These are phyloP conservation scores for Slavum lentiscoides DNA, from an alignment of 2,888 invertebrate genomes.

Conservation along the genomic window DNA sequence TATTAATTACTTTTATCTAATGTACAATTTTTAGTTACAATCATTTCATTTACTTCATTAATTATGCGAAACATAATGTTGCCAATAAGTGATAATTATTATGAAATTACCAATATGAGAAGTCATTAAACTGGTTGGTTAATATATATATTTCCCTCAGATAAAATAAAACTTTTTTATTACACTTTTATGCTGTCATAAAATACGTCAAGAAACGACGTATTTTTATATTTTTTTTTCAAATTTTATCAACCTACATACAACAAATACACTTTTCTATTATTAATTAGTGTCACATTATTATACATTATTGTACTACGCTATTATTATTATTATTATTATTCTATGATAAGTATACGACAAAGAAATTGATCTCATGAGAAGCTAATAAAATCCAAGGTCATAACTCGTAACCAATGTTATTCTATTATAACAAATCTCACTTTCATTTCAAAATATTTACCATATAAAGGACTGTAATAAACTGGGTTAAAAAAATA, in stretches of 20 bases:
- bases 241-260: neutral
- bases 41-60: neutral
- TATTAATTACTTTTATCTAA: neutral
- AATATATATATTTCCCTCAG: neutral
- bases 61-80: neutral
- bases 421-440: too few species aligned
- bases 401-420: too few species aligned
- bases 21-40: neutral
- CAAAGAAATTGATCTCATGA: too few species aligned
- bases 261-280: neutral
- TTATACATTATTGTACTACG: too few species aligned
- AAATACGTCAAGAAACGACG: neutral
- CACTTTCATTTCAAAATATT: too few species aligned
- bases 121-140: neutral
- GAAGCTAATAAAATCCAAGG: too few species aligned
- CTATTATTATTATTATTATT: too few species aligned
- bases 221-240: conserved; percentile 15
- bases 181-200: neutral
- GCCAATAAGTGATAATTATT: neutral
- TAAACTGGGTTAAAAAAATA: too few species aligned
- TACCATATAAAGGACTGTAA: too few species aligned
- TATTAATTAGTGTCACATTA: too few species aligned
- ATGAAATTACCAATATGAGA: conserved; percentile 1
- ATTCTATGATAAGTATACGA: too few species aligned
- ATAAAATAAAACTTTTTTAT: neutral